Evolutionary conservation across 2,797 vertebrate genomes (phyloP).

Genomic region (Pogoniulus pusillus): DNA sequence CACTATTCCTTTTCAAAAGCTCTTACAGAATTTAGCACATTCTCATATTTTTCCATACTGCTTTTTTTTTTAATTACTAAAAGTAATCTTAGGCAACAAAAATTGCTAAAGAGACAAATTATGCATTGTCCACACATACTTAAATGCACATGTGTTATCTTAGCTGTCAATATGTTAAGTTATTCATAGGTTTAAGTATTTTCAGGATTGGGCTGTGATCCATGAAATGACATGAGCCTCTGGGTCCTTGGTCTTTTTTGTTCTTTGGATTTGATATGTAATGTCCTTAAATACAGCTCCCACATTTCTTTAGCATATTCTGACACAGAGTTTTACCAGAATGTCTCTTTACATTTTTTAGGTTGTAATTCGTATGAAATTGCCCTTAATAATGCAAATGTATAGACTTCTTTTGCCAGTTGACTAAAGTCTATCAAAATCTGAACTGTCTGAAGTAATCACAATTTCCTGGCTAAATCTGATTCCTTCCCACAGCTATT

Average conservation of each 20-base stretch:
- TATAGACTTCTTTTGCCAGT: conserved; percentile 2
- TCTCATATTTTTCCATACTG: background rate
- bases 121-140: background rate
- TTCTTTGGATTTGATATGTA: background rate
- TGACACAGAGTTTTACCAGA: background rate
- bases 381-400: conserved; percentile 44
- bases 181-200: background rate
- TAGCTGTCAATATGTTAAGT: background rate
- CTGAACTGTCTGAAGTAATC: conserved; percentile 32
- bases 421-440: conserved; percentile 37
- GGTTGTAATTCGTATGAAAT: conserved; percentile 29
- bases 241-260: background rate
- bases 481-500: conserved; percentile 4
- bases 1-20: background rate
- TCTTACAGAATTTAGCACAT: background rate
- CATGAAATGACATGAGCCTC: background rate
- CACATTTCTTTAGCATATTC: background rate
- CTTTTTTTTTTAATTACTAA: background rate
- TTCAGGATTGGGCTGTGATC: background rate
- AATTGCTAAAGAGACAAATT: background rate
- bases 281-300: background rate
- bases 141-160: background rate
- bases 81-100: background rate
- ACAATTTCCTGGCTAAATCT: conserved; percentile 29
- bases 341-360: conserved; percentile 15